Base-by-base conservation (phyloP, 2,113 vertebrate species). In the Erythrolamprus reginae region DNA sequence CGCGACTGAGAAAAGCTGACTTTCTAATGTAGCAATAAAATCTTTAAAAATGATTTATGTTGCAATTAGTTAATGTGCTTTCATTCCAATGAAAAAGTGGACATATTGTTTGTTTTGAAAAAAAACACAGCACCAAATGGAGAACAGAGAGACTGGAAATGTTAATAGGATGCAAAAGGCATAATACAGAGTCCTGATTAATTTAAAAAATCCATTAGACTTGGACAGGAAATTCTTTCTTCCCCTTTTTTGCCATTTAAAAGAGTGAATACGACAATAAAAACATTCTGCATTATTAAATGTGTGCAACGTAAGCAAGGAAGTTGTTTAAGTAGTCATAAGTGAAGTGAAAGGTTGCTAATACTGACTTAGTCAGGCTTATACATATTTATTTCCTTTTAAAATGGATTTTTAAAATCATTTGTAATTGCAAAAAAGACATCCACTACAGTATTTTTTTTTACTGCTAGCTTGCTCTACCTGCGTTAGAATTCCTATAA, bases 101-200 rank as follows among this genome's bases (percentile, higher is more conserved):
- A 45, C 48, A 45, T 87, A 47, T 47, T 87, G 58, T 53, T 53
- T 90, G 33, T 86, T 90, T 77, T 86, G 58, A 53, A 23, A 53
- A n/a, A 53, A 86, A n/a, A n/a, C n/a, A 10, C n/a, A 19, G 45
- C 15, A 90, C 33, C 33, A 70, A 86, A 21, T 28, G 87, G 58
- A 10, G 61, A 21, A 48, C 38, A 15, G 45, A 9, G 23, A 19
- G 6, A 85, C 10, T 51, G 6, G 82, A 87, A 90, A 90, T 90
- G 84, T 90, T 90, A 90, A 86, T 90, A 86, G 84, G n/a, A 51
- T 86, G 56, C 84, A 86, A 86, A 86, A 50, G 89, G 86, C n/a
- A 28, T 52, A 86, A 86, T 33, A 26, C 23, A 52, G 38, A 86
- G 47, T 45, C 47, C 56, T 90, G 84, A 52, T 86, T 70, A 86